phyloP scores from a whole-genome alignment of 2,113 vertebrate genomes.

The Halichoerus grypus region DNA sequence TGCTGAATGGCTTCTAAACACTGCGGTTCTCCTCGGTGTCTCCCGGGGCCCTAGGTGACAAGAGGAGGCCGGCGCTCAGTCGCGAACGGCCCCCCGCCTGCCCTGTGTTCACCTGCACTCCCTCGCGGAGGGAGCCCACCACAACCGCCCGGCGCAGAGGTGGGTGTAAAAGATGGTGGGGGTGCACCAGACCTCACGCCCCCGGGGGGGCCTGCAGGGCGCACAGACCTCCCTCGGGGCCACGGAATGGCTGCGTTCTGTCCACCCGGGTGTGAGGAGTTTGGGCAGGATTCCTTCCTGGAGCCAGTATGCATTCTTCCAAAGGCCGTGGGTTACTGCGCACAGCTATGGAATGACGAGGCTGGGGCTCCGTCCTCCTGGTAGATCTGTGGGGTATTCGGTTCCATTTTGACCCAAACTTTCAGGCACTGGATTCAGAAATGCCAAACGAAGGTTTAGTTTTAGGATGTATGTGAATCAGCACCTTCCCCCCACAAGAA shows the following conservation, averaged over 20 bases:
- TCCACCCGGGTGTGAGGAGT: rapidly evolving
- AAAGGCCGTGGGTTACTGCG: background rate
- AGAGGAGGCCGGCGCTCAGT: background rate
- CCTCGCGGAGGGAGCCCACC: background rate
- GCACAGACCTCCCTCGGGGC: background rate
- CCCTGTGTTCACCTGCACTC: background rate
- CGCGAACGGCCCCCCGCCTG: rapidly evolving
- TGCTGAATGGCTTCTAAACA: background rate
- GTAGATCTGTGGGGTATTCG: background rate
- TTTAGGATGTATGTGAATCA: background rate
- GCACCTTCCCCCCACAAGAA: no score
- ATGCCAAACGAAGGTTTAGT: background rate
- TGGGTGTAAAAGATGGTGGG: background rate
- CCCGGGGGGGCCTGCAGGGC: background rate
- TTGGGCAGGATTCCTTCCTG: background rate
- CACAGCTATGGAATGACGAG: no score
- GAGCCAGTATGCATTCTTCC: background rate
- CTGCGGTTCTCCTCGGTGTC: rapidly evolving
- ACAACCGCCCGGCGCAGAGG: background rate
- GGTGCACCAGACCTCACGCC: background rate
- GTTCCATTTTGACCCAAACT: background rate
- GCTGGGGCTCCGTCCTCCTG: background rate
- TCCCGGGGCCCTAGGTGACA: background rate
- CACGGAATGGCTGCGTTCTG: background rate
- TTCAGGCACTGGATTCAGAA: background rate